These are phyloP conservation scores for Patella caerulea DNA, from an alignment of 2,888 invertebrate genomes.

Conservation along the genomic window DNA sequence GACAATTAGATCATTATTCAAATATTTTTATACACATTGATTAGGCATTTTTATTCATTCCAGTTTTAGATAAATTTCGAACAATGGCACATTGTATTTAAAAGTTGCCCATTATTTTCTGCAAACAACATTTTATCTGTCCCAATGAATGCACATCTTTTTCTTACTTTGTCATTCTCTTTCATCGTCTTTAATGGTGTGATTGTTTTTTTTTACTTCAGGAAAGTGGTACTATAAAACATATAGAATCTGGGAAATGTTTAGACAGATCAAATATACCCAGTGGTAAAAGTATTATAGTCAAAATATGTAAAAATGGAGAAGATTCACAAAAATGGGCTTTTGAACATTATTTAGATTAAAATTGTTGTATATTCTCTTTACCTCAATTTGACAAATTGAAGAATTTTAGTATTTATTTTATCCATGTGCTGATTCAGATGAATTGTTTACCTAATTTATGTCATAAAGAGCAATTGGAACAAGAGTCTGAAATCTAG, in stretches of 20 bases:
- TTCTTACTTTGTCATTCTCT: not conserved
- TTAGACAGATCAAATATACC: conserved; percentile 67
- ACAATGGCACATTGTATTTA: too few species aligned
- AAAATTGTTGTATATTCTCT: not conserved
- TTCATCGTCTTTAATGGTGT: not conserved
- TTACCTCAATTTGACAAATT: too few species aligned
- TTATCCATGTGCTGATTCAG: too few species aligned
- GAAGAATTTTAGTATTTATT: too few species aligned
- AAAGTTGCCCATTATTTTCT: too few species aligned
- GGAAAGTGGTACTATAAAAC: conserved; percentile 61
- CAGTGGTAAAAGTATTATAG: conserved; percentile 62
- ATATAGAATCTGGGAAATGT: conserved; percentile 69
- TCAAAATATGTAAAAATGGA: conserved; percentile 58
- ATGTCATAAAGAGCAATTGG: too few species aligned
- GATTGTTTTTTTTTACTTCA: conserved; percentile 36
- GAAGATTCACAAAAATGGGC: conserved; percentile 67
- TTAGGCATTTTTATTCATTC: too few species aligned
- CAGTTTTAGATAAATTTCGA: too few species aligned
- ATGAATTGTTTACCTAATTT: too few species aligned
- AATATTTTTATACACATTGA: too few species aligned
- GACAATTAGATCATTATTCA: too few species aligned
- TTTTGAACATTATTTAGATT: conserved; percentile 62
- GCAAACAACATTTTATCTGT: not conserved
- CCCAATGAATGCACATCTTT: not conserved
- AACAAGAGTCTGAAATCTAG: too few species aligned